These are phyloP conservation scores for Rutilus rutilus DNA, from an alignment of 2,113 vertebrate genomes.

Conservation along the genomic window DNA sequence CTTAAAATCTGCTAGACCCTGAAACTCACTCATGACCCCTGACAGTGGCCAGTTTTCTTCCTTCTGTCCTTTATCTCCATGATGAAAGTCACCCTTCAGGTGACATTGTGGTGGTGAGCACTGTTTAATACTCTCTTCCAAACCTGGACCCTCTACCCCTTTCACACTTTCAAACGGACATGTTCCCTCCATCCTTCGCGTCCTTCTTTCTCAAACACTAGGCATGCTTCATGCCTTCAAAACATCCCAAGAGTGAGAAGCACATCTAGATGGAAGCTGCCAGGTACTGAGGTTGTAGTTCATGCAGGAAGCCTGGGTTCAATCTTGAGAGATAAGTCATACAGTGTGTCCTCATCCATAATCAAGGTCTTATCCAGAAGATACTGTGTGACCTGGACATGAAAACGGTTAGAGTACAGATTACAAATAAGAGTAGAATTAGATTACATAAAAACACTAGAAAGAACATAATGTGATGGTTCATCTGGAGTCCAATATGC, in stretches of 20 bases:
- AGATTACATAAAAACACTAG: background rate
- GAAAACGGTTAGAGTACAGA: background rate
- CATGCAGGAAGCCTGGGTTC: constrained; percentile 97
- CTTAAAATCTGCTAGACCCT: constrained; percentile 9
- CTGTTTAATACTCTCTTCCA: constrained; percentile 6
- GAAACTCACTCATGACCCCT: constrained; percentile 2
- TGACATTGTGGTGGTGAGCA: background rate
- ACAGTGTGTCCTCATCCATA: constrained; percentile 96
- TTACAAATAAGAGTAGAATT: background rate
- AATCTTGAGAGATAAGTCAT: constrained; percentile 94
- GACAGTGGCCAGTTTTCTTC: constrained; percentile 15
- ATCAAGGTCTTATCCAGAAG: constrained; percentile 93
- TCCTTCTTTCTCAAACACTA: constrained; percentile 7
- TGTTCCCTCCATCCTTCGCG: background rate
- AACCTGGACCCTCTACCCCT: background rate
- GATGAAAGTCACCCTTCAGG: constrained; percentile 3
- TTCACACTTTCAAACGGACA: constrained; percentile 6
- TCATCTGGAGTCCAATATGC: background rate
- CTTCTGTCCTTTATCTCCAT: background rate
- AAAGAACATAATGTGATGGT: background rate
- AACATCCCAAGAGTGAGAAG: constrained; percentile 48
- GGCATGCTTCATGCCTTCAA: constrained; percentile 35
- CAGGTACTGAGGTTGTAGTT: constrained; percentile 57
- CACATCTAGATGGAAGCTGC: constrained; percentile 21
- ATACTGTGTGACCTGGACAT: constrained; percentile 91